Percentiles rank a stretch among this genome's conserved stretches.
Conservation (phyloP, 2,797 vertebrate genomes). For the Argentina silus region DNA sequence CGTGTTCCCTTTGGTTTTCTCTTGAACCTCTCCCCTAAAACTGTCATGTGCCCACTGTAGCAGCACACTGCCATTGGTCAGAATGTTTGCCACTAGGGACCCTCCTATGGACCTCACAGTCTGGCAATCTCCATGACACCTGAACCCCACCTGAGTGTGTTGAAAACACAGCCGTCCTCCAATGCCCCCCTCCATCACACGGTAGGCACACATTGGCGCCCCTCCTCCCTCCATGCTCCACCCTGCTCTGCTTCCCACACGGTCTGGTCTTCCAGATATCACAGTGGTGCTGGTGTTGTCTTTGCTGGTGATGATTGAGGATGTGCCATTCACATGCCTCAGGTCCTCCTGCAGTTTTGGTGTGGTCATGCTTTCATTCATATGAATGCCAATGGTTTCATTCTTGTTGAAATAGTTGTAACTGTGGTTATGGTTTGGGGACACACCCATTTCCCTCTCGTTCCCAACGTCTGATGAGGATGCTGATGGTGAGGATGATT, state of each 20-base stretch:
- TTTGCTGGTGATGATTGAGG: slow-evolving; percentile 45
- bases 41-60: slow-evolving; percentile 83
- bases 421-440: slow-evolving; percentile 33
- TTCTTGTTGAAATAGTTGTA: slow-evolving; percentile 33
- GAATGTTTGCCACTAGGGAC: slow-evolving; percentile 85
- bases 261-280: slow-evolving; percentile 37
- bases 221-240: slow-evolving; percentile 32
- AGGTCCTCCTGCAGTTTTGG: slow-evolving; percentile 47
- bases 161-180: slow-evolving; percentile 86
- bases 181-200: slow-evolving; percentile 77
- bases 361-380: slow-evolving; percentile 38
- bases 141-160: slow-evolving; percentile 78
- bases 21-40: slow-evolving; percentile 1
- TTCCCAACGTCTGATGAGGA: slow-evolving; percentile 43
- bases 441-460: slow-evolving; percentile 33
- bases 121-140: slow-evolving; percentile 81
- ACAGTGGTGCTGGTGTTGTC: slow-evolving; percentile 45
- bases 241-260: slow-evolving; percentile 42
- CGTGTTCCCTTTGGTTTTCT: slow-evolving; percentile 9
- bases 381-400: slow-evolving; percentile 30
- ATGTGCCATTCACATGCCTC: slow-evolving; percentile 22
- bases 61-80: slow-evolving; percentile 90
- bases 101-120: slow-evolving; percentile 74
- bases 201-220: slow-evolving; percentile 86
- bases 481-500: slow-evolving; percentile 32